Percentiles rank a stretch among this genome's conserved stretches.
Evolutionary conservation across 2,797 vertebrate genomes (phyloP).

Genomic region (Aplochiton taeniatus): DNA sequence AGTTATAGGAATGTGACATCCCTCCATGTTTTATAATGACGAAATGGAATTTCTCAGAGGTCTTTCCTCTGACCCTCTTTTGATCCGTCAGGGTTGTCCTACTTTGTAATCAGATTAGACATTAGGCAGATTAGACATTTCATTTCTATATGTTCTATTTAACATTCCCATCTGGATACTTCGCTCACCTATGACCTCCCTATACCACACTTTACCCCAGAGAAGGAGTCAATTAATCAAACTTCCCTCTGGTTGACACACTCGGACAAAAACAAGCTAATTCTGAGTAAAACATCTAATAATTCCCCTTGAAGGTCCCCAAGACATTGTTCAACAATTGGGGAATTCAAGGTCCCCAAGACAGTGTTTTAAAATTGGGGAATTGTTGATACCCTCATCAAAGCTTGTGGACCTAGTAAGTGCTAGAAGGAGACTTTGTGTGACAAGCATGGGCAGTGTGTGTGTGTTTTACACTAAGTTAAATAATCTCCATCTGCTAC

Average conservation of each 20-base stretch:
- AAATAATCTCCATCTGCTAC: no score
- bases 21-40: constrained; percentile 8
- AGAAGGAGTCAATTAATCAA: no score
- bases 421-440: no score
- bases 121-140: constrained; percentile 44
- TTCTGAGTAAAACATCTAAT: constrained; percentile 67
- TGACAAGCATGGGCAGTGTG: constrained; percentile 59
- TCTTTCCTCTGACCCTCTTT: constrained; percentile 37
- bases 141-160: constrained; percentile 57
- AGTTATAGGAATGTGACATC: no score
- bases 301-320: constrained; percentile 70
- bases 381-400: constrained; percentile 74
- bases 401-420: constrained; percentile 50
- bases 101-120: constrained; percentile 73
- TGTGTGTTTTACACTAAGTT: background rate
- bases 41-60: constrained; percentile 27
- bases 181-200: constrained; percentile 16
- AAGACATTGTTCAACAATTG: constrained; percentile 60
- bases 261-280: no score
- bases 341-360: no score
- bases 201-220: no score
- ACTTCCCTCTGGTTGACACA: no score
- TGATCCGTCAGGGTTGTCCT: constrained; percentile 49
- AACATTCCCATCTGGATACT: constrained; percentile 36
- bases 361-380: no score